Conservation (phyloP, 2,888 invertebrate genomes). For the Caenorhabditis sp. region DNA sequence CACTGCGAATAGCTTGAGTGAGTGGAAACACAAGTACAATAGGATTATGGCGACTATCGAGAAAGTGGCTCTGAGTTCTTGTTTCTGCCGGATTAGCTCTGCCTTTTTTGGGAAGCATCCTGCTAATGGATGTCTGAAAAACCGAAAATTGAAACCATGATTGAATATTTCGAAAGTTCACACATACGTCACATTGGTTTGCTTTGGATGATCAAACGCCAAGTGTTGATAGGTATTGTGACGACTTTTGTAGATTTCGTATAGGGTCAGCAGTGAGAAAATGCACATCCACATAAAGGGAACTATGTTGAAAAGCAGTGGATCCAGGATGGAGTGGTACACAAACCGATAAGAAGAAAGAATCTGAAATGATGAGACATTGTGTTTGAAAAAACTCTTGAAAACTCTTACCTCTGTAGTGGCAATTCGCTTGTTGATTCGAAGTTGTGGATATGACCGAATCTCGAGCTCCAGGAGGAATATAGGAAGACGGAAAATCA, state of each 20-base stretch:
- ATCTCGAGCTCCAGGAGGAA: conserved; percentile 80
- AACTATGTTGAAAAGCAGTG: conserved; percentile 79
- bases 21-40: conserved; percentile 81
- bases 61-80: conserved; percentile 78
- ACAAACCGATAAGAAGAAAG: conserved; percentile 81
- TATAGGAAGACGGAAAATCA: conserved; percentile 79
- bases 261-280: conserved; percentile 80
- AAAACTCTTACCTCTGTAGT: conserved; percentile 77
- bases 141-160: conserved; percentile 2
- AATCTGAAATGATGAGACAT: conserved; percentile 67
- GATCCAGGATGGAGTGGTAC: conserved; percentile 82
- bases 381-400: neutral
- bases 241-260: conserved; percentile 80
- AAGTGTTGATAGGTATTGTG: conserved; percentile 74
- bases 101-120: conserved; percentile 74
- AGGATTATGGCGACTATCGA: conserved; percentile 81
- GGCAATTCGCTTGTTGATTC: conserved; percentile 75
- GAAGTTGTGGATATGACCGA: conserved; percentile 74
- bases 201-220: conserved; percentile 66
- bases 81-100: conserved; percentile 78
- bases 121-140: conserved; percentile 73
- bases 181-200: conserved; percentile 67
- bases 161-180: conserved; percentile 29
- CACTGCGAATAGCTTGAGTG: conserved; percentile 79
- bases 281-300: conserved; percentile 81